A percentile compares a stretch with the other conserved stretches of the same genome.
phyloP scores from a whole-genome alignment of 2,113 vertebrate genomes.

The Tetrao urogallus region DNA sequence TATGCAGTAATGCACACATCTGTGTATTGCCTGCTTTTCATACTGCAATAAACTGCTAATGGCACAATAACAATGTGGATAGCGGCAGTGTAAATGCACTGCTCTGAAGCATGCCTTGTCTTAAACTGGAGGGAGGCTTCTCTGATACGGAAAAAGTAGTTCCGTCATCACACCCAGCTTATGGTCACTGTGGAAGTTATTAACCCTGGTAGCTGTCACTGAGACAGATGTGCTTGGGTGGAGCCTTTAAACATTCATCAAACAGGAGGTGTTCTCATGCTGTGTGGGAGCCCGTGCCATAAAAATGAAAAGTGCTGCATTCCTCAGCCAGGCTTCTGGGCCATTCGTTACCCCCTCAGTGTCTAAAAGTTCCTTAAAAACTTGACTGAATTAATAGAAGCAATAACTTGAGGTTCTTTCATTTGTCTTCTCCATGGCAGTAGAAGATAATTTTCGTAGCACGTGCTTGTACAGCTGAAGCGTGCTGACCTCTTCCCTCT shows the following conservation, averaged over 20 bases:
- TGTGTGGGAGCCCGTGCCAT: background rate
- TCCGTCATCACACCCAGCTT: background rate
- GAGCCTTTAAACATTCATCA: background rate
- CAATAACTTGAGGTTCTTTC: background rate
- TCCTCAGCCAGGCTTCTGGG: background rate
- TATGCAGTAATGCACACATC: background rate
- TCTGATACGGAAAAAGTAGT: background rate
- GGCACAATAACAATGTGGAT: background rate
- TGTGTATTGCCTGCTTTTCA: background rate
- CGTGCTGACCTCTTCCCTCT: background rate
- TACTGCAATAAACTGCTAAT: background rate
- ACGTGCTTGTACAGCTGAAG: fast-evolving
- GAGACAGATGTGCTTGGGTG: fast-evolving
- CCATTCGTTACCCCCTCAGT: background rate
- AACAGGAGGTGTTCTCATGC: background rate
- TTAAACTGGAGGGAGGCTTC: background rate
- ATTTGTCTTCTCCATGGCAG: background rate
- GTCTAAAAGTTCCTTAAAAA: background rate
- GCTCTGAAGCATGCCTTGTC: fast-evolving
- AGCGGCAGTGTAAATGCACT: background rate
- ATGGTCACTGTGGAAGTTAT: background rate
- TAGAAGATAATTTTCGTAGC: background rate
- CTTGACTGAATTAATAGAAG: background rate
- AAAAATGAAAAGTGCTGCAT: background rate
- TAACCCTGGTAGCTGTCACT: background rate